Evolutionary conservation across 2,113 vertebrate genomes (phyloP).

Genomic region (Fulmarus glacialis): DNA sequence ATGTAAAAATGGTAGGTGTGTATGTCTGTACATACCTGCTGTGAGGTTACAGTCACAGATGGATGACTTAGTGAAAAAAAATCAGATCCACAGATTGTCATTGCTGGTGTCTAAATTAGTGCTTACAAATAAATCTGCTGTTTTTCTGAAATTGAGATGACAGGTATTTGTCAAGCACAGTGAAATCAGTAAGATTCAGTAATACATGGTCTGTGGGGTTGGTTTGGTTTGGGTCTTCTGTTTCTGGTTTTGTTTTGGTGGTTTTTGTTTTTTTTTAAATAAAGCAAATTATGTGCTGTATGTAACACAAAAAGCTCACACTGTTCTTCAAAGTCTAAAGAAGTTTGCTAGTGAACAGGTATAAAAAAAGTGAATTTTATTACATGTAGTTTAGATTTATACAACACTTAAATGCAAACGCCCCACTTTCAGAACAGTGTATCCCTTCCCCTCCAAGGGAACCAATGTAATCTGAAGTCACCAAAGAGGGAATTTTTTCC

Average conservation of each 20-base stretch:
- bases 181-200: neutral
- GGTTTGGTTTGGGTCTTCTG: neutral
- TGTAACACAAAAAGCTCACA: neutral
- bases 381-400: neutral
- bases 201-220: accelerated
- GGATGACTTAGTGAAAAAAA: neutral
- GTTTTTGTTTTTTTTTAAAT: neutral
- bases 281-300: neutral
- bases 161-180: neutral
- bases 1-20: accelerated
- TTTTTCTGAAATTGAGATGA: neutral
- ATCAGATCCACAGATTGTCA: neutral
- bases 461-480: neutral
- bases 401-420: neutral
- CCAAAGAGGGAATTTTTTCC: neutral
- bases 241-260: neutral
- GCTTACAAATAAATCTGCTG: neutral
- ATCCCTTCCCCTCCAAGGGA: neutral
- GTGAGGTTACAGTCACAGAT: neutral
- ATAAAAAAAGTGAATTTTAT: conserved; percentile 47
- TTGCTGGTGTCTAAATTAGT: neutral
- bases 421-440: neutral
- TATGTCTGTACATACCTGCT: neutral
- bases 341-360: neutral
- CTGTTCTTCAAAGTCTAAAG: neutral